Evolutionary conservation across 2,888 invertebrate species (phyloP), one percentile per base, ranked within the genome.

Genomic region (Dryocosmus kuriphilus): DNA sequence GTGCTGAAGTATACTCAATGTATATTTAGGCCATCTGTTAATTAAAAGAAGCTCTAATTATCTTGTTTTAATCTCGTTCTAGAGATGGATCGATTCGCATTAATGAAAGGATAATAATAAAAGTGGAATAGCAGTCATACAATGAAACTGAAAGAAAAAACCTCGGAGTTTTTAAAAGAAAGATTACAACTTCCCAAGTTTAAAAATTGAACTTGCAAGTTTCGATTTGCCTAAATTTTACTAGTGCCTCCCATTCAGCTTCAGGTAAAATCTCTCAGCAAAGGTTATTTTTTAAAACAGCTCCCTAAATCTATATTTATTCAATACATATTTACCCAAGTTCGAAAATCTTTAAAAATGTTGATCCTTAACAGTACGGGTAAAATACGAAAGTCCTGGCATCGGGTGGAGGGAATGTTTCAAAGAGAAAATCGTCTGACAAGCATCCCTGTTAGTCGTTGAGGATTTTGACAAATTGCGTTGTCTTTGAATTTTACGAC

Each of bases 401-500:
- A 9, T 22, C 5, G n/a, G 51, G 11, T 27, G 3, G 3, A 22
- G 14, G 6, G 24, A 57, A 57, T 55, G 57, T 27, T 27, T 57
- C 14, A 0, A 57, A 24, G 24, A 57, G 57, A 24, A 57, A 57
- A 24, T 27, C 11, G 57, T 16, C 22, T 57, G 60, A 60, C 24
- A 60, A 60, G 14, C 22, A 30, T 16, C 5, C 22, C 46, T 71
- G 24, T 27, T 41, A 41, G 24, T 71, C 27, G 71, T 24, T 14
- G 27, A 76, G 74, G 76, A 78, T 80, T 79, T 80, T 80, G 81
- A 81, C 78, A 81, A 80, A 83, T 81, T 62, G 80, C 57, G 16
- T 61, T 71, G 16, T 24, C 27, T 27, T 6, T 27, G 6, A 9
- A 16, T 60, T 16, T 60, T 27, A 60, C 11, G 60, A 27, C 0